Conservation (phyloP, 2,113 vertebrate genomes). For the Rhinichthys klamathensis region DNA sequence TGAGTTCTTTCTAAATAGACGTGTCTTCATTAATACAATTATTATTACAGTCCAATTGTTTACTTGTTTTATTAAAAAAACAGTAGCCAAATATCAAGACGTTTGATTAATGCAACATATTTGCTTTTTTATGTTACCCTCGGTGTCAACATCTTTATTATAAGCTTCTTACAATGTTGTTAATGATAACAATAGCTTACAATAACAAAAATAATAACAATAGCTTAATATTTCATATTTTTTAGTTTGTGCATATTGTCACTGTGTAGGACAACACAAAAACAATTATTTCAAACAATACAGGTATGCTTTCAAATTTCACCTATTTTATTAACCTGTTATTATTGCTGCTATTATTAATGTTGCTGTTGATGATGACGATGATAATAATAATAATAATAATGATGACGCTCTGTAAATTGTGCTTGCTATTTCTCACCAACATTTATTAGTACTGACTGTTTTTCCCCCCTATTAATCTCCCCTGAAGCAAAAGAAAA, state of each 20-base stretch:
- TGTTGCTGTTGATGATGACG: not conserved
- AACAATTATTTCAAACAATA: not conserved
- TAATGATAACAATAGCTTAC: too few species aligned
- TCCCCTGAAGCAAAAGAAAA: constrained; percentile 36
- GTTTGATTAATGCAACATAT: not conserved
- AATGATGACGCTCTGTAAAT: not conserved
- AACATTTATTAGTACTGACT: constrained; percentile 17
- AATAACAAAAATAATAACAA: not conserved
- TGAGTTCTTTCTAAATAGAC: not conserved
- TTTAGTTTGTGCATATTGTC: not conserved
- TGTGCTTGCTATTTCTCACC: not conserved
- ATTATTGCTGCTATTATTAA: not conserved
- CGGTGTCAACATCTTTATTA: not conserved
- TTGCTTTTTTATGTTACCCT: not conserved
- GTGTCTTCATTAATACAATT: not conserved
- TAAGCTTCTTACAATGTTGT: not conserved
- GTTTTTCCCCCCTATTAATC: not conserved
- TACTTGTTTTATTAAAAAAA: not conserved
- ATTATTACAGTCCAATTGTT: not conserved
- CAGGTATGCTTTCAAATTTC: not conserved
- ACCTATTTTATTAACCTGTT: not conserved
- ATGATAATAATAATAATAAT: not conserved
- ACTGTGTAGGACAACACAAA: not conserved
- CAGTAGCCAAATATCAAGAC: not conserved
- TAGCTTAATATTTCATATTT: not conserved